A percentile compares a stretch with the other conserved stretches of the same genome.
Evolutionary conservation across 2,888 invertebrate species (phyloP).

Genomic region (Polydesmus complanatus): DNA sequence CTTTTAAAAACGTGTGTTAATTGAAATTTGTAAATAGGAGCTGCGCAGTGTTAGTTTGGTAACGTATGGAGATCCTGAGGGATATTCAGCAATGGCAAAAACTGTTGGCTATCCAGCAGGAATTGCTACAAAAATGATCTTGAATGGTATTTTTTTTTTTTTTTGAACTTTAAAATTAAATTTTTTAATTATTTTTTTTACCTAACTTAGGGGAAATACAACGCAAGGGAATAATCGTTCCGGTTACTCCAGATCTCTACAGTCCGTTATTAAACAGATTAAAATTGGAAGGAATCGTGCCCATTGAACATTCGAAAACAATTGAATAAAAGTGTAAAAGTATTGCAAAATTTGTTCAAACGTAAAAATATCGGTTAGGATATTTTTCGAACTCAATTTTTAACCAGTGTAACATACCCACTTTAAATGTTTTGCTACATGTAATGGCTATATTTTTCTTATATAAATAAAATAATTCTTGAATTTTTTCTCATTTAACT

Average conservation of each 20-base stretch:
- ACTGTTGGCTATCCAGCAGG: constrained; percentile 87
- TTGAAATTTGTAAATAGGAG: constrained; percentile 52
- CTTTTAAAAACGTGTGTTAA: no score
- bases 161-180: neutral
- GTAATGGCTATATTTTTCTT: no score
- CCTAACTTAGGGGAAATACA: constrained; percentile 74
- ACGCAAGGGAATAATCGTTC: constrained; percentile 79
- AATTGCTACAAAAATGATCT: constrained; percentile 92
- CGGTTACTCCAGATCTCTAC: constrained; percentile 84
- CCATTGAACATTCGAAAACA: constrained; percentile 38
- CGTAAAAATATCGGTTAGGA: no score
- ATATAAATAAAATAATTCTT: no score
- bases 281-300: constrained; percentile 64
- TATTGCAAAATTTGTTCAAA: no score
- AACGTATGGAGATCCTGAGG: constrained; percentile 40
- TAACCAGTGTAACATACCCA: no score
- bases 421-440: no score
- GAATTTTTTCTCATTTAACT: no score
- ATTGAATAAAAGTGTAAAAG: constrained; percentile 7
- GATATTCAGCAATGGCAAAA: constrained; percentile 92
- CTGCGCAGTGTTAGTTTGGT: constrained; percentile 50
- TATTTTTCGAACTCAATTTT: no score
- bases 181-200: constrained; percentile 1
- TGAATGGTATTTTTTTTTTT: constrained; percentile 56
- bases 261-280: constrained; percentile 78